Conservation (phyloP, 2,797 vertebrate species). For the Pangasius macronema region DNA sequence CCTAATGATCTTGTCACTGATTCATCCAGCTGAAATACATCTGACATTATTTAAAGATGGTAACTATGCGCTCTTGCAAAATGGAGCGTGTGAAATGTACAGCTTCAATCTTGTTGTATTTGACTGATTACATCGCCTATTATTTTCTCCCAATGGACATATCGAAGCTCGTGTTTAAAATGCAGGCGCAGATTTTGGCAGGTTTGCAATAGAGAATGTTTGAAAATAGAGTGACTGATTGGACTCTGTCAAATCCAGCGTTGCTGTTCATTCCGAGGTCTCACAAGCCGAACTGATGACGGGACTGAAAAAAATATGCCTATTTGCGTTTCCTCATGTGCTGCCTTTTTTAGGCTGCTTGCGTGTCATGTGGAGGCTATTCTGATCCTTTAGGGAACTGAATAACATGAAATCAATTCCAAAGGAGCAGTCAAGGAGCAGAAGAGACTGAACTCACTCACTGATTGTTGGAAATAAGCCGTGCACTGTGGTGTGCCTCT, state of each 20-base stretch:
- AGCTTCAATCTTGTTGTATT: neutral
- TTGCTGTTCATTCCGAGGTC: conserved; percentile 61
- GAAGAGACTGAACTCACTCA: neutral
- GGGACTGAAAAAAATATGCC: conserved; percentile 61
- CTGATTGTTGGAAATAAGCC: conserved; percentile 2
- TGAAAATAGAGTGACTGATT: conserved; percentile 57
- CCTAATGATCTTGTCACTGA: neutral
- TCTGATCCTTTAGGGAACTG: conserved; percentile 21
- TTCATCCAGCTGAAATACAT: conserved; percentile 6
- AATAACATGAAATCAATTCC: conserved; percentile 29
- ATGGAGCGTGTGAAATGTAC: neutral
- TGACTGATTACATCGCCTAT: conserved; percentile 20
- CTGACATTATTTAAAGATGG: neutral
- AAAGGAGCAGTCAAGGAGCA: neutral
- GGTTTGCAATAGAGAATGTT: conserved; percentile 52
- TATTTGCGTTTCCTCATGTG: conserved; percentile 71
- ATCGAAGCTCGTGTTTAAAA: conserved; percentile 24
- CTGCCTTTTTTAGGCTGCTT: conserved; percentile 39
- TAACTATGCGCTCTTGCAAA: neutral
- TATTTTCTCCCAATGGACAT: conserved; percentile 11
- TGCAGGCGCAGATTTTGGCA: conserved; percentile 31
- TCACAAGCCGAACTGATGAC: conserved; percentile 73
- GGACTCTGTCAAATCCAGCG: conserved; percentile 64
- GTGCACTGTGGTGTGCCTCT: neutral
- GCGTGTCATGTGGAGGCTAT: conserved; percentile 21